phyloP scores from a whole-genome alignment of 2,113 vertebrate species.

The Mesocricetus auratus region DNA sequence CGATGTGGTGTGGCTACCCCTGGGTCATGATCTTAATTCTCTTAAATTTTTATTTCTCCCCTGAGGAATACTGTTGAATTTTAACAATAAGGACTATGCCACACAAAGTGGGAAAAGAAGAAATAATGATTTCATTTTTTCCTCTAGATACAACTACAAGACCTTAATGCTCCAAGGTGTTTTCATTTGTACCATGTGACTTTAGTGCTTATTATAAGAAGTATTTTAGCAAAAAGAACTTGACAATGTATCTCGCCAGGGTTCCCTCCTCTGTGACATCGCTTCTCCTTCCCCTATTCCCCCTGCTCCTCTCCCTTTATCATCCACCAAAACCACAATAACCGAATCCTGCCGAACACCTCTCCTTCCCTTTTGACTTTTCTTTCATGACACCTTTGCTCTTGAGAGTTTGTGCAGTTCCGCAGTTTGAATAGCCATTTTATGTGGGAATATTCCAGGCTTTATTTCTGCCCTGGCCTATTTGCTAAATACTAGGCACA shows the following conservation, averaged over 20 bases:
- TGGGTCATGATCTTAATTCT: not conserved
- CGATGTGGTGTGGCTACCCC: not conserved
- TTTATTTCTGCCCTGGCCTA: not conserved
- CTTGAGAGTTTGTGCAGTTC: not conserved
- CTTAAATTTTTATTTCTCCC: not conserved
- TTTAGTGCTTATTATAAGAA: not conserved
- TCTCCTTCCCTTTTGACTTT: not conserved
- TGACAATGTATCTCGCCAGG: not conserved
- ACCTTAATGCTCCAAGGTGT: not conserved
- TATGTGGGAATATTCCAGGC: not conserved
- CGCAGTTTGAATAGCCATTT: not conserved
- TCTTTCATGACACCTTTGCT: not conserved
- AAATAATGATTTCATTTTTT: not conserved
- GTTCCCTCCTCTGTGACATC: not conserved
- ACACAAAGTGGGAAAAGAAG: not conserved
- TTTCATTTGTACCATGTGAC: not conserved
- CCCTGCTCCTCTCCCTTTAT: not conserved
- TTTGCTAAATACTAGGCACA: not conserved
- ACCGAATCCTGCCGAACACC: accelerated
- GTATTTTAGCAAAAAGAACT: not conserved
- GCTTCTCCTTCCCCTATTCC: not conserved
- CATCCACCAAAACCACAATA: accelerated
- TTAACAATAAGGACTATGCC: not conserved
- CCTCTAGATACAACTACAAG: not conserved
- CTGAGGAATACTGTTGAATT: not conserved